phyloP scores from a whole-genome alignment of 2,888 invertebrate genomes.

The Brachypalpus laphriformis region DNA sequence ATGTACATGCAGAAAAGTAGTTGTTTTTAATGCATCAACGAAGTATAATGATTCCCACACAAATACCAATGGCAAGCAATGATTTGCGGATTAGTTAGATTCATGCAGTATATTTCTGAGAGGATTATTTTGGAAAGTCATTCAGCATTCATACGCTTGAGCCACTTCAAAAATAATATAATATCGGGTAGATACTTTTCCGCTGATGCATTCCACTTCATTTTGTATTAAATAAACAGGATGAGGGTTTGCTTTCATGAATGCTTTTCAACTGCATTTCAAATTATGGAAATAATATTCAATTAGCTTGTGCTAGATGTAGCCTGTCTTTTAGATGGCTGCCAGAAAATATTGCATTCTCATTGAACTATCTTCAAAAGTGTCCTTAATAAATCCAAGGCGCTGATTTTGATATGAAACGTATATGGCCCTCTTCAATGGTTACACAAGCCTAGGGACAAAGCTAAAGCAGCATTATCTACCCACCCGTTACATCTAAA shows the following conservation, averaged over 20 bases:
- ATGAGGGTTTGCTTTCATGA: neutral
- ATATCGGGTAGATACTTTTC: slow-evolving; percentile 1
- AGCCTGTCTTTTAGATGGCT: too few species aligned
- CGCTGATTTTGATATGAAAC: neutral
- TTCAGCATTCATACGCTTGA: slow-evolving; percentile 2
- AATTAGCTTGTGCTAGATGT: neutral
- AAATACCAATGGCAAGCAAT: neutral
- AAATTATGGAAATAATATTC: neutral
- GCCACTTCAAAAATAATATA: neutral
- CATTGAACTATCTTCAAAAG: neutral
- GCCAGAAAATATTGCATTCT: neutral
- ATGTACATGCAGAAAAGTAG: neutral
- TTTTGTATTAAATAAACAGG: neutral
- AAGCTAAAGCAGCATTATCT: neutral
- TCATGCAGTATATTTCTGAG: slow-evolving; percentile 10
- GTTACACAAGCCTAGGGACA: neutral
- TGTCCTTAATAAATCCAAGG: neutral
- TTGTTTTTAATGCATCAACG: slow-evolving; percentile 7
- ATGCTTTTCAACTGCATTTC: neutral
- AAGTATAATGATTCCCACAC: neutral
- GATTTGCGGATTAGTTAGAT: slow-evolving; percentile 11
- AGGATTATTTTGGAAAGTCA: slow-evolving; percentile 15
- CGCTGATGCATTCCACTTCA: neutral
- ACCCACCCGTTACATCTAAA: neutral
- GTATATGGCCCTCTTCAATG: neutral